phyloP scores from a whole-genome alignment of 2,888 invertebrate genomes.

The Leistus spinibarbis region DNA sequence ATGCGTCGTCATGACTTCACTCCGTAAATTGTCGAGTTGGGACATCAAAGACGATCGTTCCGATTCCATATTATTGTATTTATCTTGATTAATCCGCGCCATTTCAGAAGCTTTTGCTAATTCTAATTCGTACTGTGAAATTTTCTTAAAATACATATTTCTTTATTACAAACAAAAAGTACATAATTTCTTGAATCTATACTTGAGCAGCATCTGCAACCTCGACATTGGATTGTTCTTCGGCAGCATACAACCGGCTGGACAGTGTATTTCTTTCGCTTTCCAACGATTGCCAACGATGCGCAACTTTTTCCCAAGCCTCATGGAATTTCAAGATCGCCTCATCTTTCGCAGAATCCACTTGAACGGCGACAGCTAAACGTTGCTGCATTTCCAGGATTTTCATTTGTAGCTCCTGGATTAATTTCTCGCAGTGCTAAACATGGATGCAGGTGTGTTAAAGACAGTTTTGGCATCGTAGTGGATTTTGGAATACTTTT shows the following conservation, averaged over 20 bases:
- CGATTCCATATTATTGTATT: conserved; percentile 62
- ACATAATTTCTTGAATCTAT: conserved; percentile 28
- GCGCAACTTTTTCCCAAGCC: conserved; percentile 63
- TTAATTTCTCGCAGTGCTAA: conserved; percentile 78
- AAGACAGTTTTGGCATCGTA: background rate
- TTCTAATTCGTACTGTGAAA: conserved; percentile 71
- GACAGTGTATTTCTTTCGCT: conserved; percentile 51
- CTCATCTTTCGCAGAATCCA: conserved; percentile 76
- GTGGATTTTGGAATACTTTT: conserved; percentile 61
- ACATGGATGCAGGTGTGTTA: conserved; percentile 40
- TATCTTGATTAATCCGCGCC: conserved; percentile 71
- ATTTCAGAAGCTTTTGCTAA: conserved; percentile 72
- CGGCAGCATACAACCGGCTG: conserved; percentile 12
- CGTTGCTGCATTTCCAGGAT: conserved; percentile 79
- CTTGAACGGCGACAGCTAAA: conserved; percentile 76
- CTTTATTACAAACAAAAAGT: conserved; percentile 25
- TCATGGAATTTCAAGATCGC: conserved; percentile 70
- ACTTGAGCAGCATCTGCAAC: conserved; percentile 51
- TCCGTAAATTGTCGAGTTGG: conserved; percentile 51
- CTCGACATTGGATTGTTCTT: conserved; percentile 46
- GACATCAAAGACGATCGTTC: conserved; percentile 56
- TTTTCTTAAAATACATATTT: conserved; percentile 52
- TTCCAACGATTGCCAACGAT: conserved; percentile 50
- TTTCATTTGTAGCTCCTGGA: conserved; percentile 74
- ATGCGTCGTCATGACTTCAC: conserved; percentile 53